These are phyloP conservation scores for Ceyx erithaca DNA, from an alignment of 2,797 vertebrate genomes.

Conservation along the genomic window DNA sequence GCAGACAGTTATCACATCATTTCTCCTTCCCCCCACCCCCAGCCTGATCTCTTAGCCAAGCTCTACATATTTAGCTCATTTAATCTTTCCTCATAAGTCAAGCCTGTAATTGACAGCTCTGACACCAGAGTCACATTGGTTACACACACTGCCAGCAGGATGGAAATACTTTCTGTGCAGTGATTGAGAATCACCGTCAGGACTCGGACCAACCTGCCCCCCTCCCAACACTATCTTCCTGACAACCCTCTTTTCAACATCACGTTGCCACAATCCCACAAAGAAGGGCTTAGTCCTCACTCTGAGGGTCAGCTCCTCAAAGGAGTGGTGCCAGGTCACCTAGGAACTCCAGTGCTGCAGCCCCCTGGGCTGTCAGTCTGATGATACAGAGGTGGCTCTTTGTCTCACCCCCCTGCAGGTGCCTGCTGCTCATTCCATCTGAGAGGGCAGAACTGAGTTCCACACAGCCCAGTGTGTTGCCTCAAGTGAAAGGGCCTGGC, in stretches of 20 bases:
- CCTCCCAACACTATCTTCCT: not conserved
- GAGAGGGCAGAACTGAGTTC: not conserved
- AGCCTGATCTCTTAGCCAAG: constrained; percentile 62
- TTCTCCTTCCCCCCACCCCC: constrained; percentile 58
- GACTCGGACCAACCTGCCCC: not conserved
- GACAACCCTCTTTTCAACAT: not conserved
- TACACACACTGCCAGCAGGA: constrained; percentile 71
- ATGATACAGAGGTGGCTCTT: not conserved
- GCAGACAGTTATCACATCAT: constrained; percentile 64
- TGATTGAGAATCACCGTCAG: constrained; percentile 61
- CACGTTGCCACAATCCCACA: not conserved
- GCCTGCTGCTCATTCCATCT: not conserved
- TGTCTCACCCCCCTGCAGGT: not conserved
- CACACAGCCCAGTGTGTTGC: not conserved
- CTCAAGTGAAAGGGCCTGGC: not conserved
- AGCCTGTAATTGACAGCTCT: constrained; percentile 69
- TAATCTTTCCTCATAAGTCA: constrained; percentile 75
- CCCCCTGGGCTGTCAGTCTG: not conserved
- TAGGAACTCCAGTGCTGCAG: not conserved
- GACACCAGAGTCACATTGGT: constrained; percentile 67
- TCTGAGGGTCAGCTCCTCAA: not conserved
- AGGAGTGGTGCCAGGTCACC: rapidly evolving
- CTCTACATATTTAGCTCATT: constrained; percentile 75
- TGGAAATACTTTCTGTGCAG: constrained; percentile 67
- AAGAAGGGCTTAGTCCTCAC: not conserved